Conservation (phyloP, 2,797 vertebrate species). For the Zonotrichia albicollis region DNA sequence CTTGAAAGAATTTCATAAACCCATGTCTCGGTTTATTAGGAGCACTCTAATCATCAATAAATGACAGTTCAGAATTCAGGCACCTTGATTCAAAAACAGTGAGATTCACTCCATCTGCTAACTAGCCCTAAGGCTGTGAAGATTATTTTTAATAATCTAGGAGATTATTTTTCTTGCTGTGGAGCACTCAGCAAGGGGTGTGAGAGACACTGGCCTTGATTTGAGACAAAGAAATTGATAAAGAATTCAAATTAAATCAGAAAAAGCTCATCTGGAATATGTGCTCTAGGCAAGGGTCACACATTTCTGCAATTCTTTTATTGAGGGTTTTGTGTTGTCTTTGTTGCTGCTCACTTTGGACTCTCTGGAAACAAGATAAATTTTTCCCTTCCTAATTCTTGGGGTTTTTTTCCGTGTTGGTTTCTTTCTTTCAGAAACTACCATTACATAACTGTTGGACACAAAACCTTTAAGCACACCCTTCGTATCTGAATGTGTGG, state of each 20-base stretch:
- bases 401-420: fast-evolving
- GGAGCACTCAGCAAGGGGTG: background rate
- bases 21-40: background rate
- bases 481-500: background rate
- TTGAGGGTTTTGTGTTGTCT: background rate
- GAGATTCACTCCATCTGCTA: background rate
- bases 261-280: background rate
- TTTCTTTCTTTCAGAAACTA: background rate
- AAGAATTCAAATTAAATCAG: background rate
- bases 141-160: too few species aligned
- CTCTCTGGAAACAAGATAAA: background rate
- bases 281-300: background rate
- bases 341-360: background rate
- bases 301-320: background rate
- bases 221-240: background rate
- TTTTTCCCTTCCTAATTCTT: background rate
- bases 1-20: background rate
- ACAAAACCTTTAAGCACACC: background rate
- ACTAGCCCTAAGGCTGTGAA: background rate
- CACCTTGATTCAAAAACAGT: background rate
- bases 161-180: background rate
- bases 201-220: background rate
- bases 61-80: background rate
- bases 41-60: background rate
- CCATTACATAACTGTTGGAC: background rate